phyloP scores from a whole-genome alignment of 2,113 vertebrate genomes.

The Pluvianellus socialis region DNA sequence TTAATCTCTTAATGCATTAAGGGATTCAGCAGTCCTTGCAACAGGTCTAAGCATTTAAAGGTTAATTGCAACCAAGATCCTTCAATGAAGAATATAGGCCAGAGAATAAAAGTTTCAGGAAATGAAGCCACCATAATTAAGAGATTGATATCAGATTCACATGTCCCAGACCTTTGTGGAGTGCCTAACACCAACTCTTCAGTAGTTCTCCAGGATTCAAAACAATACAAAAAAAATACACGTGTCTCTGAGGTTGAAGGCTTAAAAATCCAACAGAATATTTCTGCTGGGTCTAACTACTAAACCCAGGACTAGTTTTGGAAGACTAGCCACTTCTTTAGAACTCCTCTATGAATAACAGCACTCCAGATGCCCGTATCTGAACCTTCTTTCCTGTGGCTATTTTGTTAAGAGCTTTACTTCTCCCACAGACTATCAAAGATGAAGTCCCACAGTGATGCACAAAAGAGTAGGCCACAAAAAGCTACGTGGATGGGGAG shows the following conservation, averaged over 20 bases:
- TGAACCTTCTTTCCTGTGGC: not conserved
- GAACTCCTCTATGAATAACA: not conserved
- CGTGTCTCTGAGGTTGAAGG: not conserved
- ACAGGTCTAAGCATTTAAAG: not conserved
- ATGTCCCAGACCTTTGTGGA: not conserved
- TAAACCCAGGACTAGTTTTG: not conserved
- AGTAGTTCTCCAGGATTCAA: not conserved
- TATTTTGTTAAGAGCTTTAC: not conserved
- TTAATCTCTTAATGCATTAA: not conserved
- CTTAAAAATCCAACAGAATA: not conserved
- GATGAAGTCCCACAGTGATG: not conserved
- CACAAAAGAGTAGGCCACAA: not conserved
- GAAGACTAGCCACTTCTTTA: not conserved
- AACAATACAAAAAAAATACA: not conserved
- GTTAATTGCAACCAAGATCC: constrained; percentile 16
- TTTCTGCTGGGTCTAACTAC: not conserved
- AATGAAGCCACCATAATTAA: not conserved
- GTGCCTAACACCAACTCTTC: not conserved
- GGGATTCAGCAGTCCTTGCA: not conserved
- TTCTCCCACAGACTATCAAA: not conserved
- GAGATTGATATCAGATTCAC: not conserved
- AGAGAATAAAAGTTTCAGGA: constrained; percentile 25
- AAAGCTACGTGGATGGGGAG: not conserved
- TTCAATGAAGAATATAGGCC: not conserved
- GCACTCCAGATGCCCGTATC: not conserved